Evolutionary conservation across 1,140 invertebrate species (phyloP), one percentile per base, ranked within the genome.

Genomic region (Chlorops oryzae): DNA sequence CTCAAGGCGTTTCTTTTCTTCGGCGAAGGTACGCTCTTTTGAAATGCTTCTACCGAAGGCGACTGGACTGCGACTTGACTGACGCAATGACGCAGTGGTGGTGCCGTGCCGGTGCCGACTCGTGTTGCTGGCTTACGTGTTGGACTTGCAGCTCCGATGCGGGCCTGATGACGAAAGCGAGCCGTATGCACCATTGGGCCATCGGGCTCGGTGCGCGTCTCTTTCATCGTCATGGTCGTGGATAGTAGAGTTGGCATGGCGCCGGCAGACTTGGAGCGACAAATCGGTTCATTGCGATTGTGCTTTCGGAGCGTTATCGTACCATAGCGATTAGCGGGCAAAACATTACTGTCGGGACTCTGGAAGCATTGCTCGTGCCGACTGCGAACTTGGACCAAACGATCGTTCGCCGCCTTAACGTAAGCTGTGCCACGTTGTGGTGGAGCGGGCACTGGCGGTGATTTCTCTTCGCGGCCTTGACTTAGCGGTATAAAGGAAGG

Each of bases 311-410:
- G 22, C 2, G 63, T 67, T 0, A 67, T 45, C 1, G 62, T 62
- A 15, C 43, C 52, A 50, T 46, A 55, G 21, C 63, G 61, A 17
- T 52, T 61, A 2, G 47, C 51, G 3, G 53, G 51, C 18, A 46
- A n/a, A 9, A 25, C 21, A 7, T 37, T 34, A 15, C 42, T 47
- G 2, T 54, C 67, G 1, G 66, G 62, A 3, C 61, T 63, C 47
- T 60, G 61, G 55, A 82, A 83, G 48, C 81, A 83, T 54, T 81
- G 79, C 47, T 80, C 77, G 56, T 83, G 81, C 21, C 80, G 55
- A 7, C 56, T 41, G 18, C 24, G 38, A n/a, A n/a, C n/a, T n/a
- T 42, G 9, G 17, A 12, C 17, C 32, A 1, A 22, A 22, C 7
- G 40, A 17, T 27, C 25, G 40, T 35, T 22, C 21, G 20, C 34